Base-by-base conservation (phyloP, 2,888 invertebrate genomes). In the Marasmarcha lunaedactyla region DNA sequence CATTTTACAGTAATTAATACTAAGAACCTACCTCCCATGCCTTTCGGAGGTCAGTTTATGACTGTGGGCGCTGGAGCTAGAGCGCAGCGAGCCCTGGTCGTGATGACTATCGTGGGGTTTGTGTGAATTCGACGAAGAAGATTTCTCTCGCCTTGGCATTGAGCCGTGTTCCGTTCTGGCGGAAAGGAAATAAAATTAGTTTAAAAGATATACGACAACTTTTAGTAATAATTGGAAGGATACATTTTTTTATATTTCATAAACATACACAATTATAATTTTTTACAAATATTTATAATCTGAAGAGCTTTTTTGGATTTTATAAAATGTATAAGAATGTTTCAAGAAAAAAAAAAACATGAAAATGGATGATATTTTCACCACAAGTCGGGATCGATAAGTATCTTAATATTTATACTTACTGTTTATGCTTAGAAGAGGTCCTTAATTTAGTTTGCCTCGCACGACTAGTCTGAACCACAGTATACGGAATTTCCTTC, bases 401-500 rank as follows among this genome's bases (percentile, higher is more conserved):
- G n/a, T n/a, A n/a, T n/a, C n/a, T n/a, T n/a, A n/a, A n/a, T n/a
- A n/a, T n/a, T n/a, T n/a, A n/a, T 30, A 51, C 73, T 58, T 55
- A 83, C 83, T 71, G 77, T 41, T 57, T 67, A 46, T 81, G 78
- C 57, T 77, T 76, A 7, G 83, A 74, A 14, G 83, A 69, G 2
- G 78, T 76, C 15, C 72, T 62, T 12, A 87, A 70, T 54, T 88
- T 88, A 26, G 87, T 77, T 48, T 88, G 87, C 38, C 88, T 85
- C 20, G 87, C 86, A 52, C 87, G 86, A 62, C 74, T 84, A 45
- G 91, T 90, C 71, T 94, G 92, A 11, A 94, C 93, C 35, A 94
- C 93, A 0, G 93, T 94, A 67, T 95, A 95, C 1, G 94, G 93
- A 57, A 95, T 94, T 73, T 94, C 94, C 46, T 92, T 88, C 15